Evolutionary conservation across 2,113 vertebrate genomes (phyloP).

Genomic region (Nothobranchius kuhntae): DNA sequence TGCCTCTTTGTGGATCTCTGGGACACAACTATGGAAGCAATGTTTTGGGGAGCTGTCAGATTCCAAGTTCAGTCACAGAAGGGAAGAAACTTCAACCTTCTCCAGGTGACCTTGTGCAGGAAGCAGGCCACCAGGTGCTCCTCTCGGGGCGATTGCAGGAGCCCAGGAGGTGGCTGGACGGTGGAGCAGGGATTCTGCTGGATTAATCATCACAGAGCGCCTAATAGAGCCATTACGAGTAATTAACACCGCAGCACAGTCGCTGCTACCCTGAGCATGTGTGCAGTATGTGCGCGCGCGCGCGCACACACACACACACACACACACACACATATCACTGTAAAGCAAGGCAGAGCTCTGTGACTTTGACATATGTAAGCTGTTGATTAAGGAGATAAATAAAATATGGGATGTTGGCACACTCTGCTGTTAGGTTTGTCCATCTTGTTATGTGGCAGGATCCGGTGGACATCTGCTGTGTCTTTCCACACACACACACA

Average conservation of each 20-base stretch:
- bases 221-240: constrained; percentile 73
- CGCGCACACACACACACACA: neutral
- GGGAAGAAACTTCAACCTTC: constrained; percentile 2
- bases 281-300: constrained; percentile 19
- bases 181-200: constrained; percentile 54
- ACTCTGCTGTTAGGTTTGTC: constrained; percentile 16
- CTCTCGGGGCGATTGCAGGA: constrained; percentile 23
- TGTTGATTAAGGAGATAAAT: constrained; percentile 26
- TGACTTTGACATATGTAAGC: constrained; percentile 48
- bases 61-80: neutral
- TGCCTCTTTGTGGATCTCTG: too few relatives aligned
- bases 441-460: constrained; percentile 26
- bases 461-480: constrained; percentile 45
- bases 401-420: constrained; percentile 28
- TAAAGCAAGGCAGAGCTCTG: neutral
- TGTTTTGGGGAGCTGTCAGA: neutral
- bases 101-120: constrained; percentile 58
- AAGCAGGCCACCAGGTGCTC: constrained; percentile 29
- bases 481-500: constrained; percentile 9
- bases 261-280: constrained; percentile 42
- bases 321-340: neutral
- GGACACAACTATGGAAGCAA: too few relatives aligned
- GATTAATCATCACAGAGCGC: constrained; percentile 66
- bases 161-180: constrained; percentile 53
- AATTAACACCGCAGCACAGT: constrained; percentile 69